Percentiles rank a stretch among this genome's conserved stretches.
These are phyloP conservation scores for Rhynchotus rufescens DNA, from an alignment of 2,797 vertebrate species.

Conservation along the genomic window DNA sequence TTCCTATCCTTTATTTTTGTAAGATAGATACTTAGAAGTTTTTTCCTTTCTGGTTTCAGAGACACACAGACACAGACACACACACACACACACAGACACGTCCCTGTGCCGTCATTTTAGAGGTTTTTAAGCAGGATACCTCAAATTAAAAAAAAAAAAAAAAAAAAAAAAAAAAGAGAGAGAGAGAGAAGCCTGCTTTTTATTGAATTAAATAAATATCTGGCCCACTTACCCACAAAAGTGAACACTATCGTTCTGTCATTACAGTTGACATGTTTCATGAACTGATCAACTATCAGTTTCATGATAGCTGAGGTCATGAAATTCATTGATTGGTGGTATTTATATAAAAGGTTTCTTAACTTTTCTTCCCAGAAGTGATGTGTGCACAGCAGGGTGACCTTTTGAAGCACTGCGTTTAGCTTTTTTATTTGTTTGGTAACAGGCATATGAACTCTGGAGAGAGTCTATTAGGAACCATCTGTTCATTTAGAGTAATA, in stretches of 20 bases:
- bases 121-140: not conserved
- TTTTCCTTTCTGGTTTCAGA: not conserved
- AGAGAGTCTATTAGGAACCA: not conserved
- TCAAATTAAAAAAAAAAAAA: no score
- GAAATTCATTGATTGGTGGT: not conserved
- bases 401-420: not conserved
- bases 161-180: no score
- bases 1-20: not conserved
- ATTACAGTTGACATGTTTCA: no score
- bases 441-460: not conserved
- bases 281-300: no score
- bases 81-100: no score
- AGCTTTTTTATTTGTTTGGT: not conserved
- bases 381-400: not conserved
- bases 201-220: no score
- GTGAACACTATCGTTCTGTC: not conserved
- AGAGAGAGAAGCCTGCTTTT: not conserved
- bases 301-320: not conserved
- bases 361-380: not conserved
- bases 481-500: not conserved
- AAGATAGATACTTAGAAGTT: not conserved
- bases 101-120: not conserved
- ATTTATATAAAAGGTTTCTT: not conserved
- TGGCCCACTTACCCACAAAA: not conserved
- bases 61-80: not conserved